These are phyloP conservation scores for Agriotes lineatus DNA, from an alignment of 2,888 invertebrate species.

Conservation along the genomic window DNA sequence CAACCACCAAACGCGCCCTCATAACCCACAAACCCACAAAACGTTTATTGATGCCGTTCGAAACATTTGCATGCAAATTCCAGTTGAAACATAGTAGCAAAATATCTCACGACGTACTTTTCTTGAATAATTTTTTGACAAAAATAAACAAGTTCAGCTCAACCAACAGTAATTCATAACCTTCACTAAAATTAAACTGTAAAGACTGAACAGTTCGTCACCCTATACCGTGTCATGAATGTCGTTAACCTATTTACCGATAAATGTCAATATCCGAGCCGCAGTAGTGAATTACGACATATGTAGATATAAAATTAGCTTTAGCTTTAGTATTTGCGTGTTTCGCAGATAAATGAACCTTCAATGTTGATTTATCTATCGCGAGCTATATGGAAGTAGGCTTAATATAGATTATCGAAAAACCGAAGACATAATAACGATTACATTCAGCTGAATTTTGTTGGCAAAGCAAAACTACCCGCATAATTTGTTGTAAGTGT, in stretches of 20 bases:
- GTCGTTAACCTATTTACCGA: constrained; percentile 31
- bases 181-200: neutral
- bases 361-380: constrained; percentile 25
- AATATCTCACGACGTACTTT: no score
- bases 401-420: constrained; percentile 25
- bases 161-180: no score
- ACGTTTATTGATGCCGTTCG: no score
- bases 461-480: no score
- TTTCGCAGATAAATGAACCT: constrained; percentile 13
- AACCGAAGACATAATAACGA: neutral
- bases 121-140: no score
- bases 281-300: constrained; percentile 16
- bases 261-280: constrained; percentile 28
- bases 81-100: no score
- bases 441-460: neutral
- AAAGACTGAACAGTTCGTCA: constrained; percentile 11
- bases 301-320: constrained; percentile 26
- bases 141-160: no score
- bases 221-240: constrained; percentile 21
- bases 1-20: no score
- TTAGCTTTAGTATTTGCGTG: constrained; percentile 28
- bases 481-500: no score
- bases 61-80: no score
- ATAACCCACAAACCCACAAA: no score
- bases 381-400: constrained; percentile 5